Percentiles rank a stretch among this genome's conserved stretches.
Evolutionary conservation across 2,797 vertebrate genomes (phyloP).

Genomic region (Microhierax caerulescens): DNA sequence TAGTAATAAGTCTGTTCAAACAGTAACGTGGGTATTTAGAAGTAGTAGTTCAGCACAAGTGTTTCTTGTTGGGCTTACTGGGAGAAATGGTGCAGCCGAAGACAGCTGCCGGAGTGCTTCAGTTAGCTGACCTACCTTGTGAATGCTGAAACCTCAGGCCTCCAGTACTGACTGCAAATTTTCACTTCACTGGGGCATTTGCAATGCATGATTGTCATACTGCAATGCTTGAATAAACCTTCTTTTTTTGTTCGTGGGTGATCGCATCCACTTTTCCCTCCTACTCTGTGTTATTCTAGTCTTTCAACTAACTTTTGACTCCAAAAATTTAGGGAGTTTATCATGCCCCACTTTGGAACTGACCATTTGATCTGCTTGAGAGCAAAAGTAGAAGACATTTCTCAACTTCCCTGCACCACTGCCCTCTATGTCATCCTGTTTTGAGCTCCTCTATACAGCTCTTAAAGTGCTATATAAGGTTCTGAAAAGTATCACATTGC

Average conservation of each 20-base stretch:
- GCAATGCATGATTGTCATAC: not conserved
- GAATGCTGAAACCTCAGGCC: not conserved
- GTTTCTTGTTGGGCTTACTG: not conserved
- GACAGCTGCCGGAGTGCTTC: not conserved
- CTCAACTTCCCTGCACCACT: not conserved
- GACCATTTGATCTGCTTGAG: constrained; percentile 19
- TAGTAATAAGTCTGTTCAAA: not conserved
- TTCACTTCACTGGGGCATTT: not conserved
- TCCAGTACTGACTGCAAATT: not conserved
- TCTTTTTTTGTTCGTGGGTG: not conserved
- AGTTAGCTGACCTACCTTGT: not conserved
- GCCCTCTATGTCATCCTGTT: constrained; percentile 22
- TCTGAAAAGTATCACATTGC: constrained; percentile 19
- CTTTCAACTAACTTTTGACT: constrained; percentile 25
- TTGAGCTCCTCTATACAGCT: not conserved
- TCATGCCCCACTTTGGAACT: not conserved
- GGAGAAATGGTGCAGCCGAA: not conserved
- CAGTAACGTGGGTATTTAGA: not conserved
- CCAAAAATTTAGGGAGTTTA: not conserved
- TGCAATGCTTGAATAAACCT: constrained; percentile 32
- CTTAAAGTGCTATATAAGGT: constrained; percentile 44
- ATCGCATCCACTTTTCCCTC: constrained; percentile 18
- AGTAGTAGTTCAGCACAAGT: not conserved
- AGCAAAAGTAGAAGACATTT: constrained; percentile 15
- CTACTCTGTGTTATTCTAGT: constrained; percentile 28